Evolutionary conservation across 92 coral and sea anemone species (phyloP).

Genomic region (Parazoanthus darwini): DNA sequence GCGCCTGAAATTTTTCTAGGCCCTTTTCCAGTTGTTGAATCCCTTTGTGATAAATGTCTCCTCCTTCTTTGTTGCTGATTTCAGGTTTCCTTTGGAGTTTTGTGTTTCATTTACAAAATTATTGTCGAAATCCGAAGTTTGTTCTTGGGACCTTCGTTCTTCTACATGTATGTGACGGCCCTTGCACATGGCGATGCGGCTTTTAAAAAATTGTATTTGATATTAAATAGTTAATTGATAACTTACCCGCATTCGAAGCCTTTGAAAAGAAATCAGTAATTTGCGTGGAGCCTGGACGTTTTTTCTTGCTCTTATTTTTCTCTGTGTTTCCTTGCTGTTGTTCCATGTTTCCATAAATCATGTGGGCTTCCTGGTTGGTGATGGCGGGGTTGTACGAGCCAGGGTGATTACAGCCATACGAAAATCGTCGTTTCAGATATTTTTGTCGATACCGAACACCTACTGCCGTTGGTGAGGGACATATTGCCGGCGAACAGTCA

Average conservation of each 20-base stretch:
- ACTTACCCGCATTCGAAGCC: not conserved
- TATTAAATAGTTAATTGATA: slow-evolving; percentile 25
- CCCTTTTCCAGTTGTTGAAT: not conserved
- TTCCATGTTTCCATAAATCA: no score
- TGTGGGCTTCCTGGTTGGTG: no score
- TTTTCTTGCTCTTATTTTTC: not conserved
- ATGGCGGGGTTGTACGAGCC: no score
- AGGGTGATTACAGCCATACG: no score
- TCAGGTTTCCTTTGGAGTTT: slow-evolving; percentile 44
- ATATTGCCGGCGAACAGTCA: not conserved
- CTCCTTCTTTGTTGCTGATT: slow-evolving; percentile 45
- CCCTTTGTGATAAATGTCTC: slow-evolving; percentile 44
- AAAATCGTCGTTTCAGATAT: no score
- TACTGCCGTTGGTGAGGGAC: not conserved
- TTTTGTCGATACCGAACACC: no score
- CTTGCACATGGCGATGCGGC: not conserved
- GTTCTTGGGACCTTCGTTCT: slow-evolving; percentile 35
- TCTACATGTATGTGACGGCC: slow-evolving; percentile 34
- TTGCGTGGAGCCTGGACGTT: not conserved
- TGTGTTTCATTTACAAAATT: slow-evolving; percentile 38
- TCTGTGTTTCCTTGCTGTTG: no score
- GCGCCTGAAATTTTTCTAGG: no score
- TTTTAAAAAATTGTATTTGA: not conserved
- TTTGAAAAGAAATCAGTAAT: slow-evolving; percentile 9
- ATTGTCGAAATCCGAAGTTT: slow-evolving; percentile 24